A percentile compares a stretch with the other conserved stretches of the same genome.
Conservation (phyloP, 2,797 vertebrate species). For the Harpagifer antarcticus region DNA sequence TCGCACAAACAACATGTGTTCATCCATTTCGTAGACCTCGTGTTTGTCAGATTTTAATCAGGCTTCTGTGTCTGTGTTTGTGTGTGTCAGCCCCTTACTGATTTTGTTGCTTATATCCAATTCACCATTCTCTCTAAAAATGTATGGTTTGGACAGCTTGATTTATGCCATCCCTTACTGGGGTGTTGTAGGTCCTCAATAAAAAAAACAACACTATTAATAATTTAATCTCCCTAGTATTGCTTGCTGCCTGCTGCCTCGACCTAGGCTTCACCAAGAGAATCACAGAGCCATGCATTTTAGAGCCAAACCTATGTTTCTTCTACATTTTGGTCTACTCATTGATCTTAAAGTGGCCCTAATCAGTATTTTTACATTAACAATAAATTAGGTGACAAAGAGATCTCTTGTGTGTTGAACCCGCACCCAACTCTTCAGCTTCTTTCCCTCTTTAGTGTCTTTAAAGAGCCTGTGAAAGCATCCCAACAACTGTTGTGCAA, state of each 20-base stretch:
- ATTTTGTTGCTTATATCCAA: conserved; percentile 34
- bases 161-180: conserved; percentile 58
- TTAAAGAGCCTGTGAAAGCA: too few species aligned
- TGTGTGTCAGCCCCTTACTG: not conserved
- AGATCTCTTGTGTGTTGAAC: too few species aligned
- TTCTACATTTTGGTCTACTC: not conserved
- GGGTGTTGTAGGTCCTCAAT: conserved; percentile 62
- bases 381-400: too few species aligned
- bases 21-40: not conserved
- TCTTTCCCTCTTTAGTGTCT: too few species aligned
- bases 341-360: not conserved
- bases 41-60: not conserved
- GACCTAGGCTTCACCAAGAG: not conserved
- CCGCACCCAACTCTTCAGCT: too few species aligned
- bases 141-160: conserved; percentile 57
- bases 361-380: not conserved
- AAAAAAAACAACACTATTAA: conserved; percentile 57
- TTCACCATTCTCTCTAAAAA: conserved; percentile 36
- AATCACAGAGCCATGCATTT: not conserved
- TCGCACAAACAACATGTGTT: not conserved
- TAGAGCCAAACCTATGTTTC: not conserved
- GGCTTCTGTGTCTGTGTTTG: not conserved
- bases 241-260: conserved; percentile 40
- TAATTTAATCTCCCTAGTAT: conserved; percentile 66
- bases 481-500: too few species aligned